Percentiles rank a stretch among this genome's conserved stretches.
Evolutionary conservation across 2,113 vertebrate species (phyloP).

Genomic region (Dromas ardeola): DNA sequence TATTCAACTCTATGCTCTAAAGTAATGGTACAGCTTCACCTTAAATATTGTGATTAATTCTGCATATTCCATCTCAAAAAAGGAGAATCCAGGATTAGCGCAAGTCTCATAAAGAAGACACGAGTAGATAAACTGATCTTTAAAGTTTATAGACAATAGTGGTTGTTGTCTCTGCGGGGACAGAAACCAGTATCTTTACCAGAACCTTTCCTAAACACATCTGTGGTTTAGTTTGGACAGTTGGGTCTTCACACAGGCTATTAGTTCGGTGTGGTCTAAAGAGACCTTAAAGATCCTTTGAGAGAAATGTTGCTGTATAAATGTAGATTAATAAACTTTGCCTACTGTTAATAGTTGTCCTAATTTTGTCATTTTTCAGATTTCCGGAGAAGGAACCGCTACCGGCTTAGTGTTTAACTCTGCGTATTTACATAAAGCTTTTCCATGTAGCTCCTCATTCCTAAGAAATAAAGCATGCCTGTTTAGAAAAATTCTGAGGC

Average conservation of each 20-base stretch:
- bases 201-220: not conserved
- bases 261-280: not conserved
- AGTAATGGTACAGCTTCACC: not conserved
- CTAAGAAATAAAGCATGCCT: not conserved
- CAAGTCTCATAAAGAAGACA: not conserved
- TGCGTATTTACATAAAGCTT: not conserved
- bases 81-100: not conserved
- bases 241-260: not conserved
- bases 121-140: not conserved
- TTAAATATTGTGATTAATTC: not conserved
- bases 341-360: not conserved
- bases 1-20: not conserved
- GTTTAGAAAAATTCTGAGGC: slow-evolving; percentile 5
- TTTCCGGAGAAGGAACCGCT: not conserved
- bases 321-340: not conserved
- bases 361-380: not conserved
- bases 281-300: not conserved
- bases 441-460: not conserved
- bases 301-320: not conserved
- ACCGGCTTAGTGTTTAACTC: not conserved
- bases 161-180: not conserved
- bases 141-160: not conserved
- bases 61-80: not conserved
- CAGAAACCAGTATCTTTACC: not conserved
- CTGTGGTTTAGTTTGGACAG: not conserved